Evolutionary conservation across 2,888 invertebrate genomes (phyloP).

Genomic region (Leucophenga montana): DNA sequence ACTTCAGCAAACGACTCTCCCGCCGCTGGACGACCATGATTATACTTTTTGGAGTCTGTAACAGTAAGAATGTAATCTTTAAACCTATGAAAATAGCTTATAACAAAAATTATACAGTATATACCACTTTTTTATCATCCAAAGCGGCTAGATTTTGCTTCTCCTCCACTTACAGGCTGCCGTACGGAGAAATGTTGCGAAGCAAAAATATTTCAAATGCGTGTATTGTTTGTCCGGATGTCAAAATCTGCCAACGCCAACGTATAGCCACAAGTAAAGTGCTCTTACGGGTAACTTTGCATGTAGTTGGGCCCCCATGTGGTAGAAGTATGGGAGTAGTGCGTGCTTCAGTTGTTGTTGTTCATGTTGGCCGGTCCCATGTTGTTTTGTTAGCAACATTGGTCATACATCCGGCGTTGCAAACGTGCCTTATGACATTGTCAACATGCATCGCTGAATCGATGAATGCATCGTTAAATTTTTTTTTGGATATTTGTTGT

Average conservation of each 20-base stretch:
- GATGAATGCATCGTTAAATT: not conserved
- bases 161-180: too few species aligned
- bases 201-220: not conserved
- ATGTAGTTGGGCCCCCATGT: not conserved
- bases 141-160: too few species aligned
- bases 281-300: not conserved
- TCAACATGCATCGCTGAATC: not conserved
- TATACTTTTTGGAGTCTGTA: too few species aligned
- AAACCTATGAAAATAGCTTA: too few species aligned
- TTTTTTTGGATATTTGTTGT: not conserved
- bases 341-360: not conserved
- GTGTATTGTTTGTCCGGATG: not conserved
- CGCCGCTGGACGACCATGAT: too few species aligned
- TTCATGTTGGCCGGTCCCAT: not conserved
- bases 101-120: too few species aligned
- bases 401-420: not conserved
- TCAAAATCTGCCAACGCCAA: conserved; percentile 6
- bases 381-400: conserved; percentile 1
- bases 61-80: too few species aligned
- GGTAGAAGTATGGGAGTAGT: not conserved
- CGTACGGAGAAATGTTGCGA: too few species aligned
- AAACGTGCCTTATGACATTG: conserved; percentile 13
- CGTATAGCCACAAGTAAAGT: conserved; percentile 2
- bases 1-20: too few species aligned
- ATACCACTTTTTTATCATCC: too few species aligned